A percentile compares a stretch with the other conserved stretches of the same genome.
Evolutionary conservation across 2,888 invertebrate species (phyloP).

Genomic region (Dusona sp.): DNA sequence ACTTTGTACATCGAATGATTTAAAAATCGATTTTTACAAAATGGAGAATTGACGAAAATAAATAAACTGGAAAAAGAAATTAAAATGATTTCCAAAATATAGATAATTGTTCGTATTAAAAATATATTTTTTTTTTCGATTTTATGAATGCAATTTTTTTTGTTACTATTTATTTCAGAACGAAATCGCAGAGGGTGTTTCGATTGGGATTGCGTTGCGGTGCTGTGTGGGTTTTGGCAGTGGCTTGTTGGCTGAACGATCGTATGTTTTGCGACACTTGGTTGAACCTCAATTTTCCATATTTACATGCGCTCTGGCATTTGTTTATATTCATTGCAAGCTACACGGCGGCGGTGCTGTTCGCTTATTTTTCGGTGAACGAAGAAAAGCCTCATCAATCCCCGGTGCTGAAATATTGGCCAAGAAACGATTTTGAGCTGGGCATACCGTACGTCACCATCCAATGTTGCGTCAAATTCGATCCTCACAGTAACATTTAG

Average conservation of each 20-base stretch:
- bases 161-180: conserved; percentile 83
- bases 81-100: conserved; percentile 21
- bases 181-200: conserved; percentile 88
- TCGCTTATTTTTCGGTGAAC: conserved; percentile 91
- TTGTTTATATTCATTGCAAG: conserved; percentile 92
- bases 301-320: conserved; percentile 94
- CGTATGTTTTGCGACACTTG: conserved; percentile 92
- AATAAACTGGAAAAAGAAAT: background rate
- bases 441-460: conserved; percentile 91
- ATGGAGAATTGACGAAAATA: background rate
- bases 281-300: conserved; percentile 92
- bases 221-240: conserved; percentile 89
- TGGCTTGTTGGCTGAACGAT: conserved; percentile 92
- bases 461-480: conserved; percentile 86
- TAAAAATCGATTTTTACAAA: background rate
- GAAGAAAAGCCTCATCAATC: conserved; percentile 90
- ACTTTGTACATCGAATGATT: background rate
- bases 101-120: too few species aligned
- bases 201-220: conserved; percentile 90
- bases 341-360: conserved; percentile 91
- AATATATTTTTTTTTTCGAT: background rate
- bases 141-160: conserved; percentile 14
- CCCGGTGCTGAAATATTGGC: conserved; percentile 91
- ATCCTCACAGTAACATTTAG: conserved; percentile 86
- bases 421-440: conserved; percentile 90